Evolutionary conservation across 1,140 invertebrate genomes (phyloP).

Genomic region (Saxidomus purpurata): DNA sequence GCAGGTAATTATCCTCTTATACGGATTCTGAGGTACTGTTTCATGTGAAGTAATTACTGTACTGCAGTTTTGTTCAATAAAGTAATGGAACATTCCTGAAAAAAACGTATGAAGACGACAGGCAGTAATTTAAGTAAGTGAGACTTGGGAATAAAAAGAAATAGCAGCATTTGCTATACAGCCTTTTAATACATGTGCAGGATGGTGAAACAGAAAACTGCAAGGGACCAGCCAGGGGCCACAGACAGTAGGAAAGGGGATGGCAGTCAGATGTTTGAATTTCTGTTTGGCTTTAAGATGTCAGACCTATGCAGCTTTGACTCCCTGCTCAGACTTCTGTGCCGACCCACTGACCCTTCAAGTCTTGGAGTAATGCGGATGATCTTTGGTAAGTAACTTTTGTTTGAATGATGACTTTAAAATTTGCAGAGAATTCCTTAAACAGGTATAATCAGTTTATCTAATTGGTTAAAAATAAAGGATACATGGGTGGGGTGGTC

Average conservation of each 20-base stretch:
- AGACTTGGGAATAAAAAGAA: not conserved
- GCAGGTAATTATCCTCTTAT: too few species aligned
- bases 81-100: too few species aligned
- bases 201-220: not conserved
- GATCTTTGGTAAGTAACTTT: slow-evolving; percentile 92
- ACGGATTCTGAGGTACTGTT: too few species aligned
- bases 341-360: slow-evolving; percentile 91
- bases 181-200: not conserved
- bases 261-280: slow-evolving; percentile 47
- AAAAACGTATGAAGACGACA: too few species aligned
- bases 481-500: too few species aligned
- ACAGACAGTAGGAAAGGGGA: not conserved
- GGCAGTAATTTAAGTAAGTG: too few species aligned
- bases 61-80: too few species aligned
- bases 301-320: slow-evolving; percentile 74
- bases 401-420: too few species aligned
- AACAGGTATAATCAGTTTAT: too few species aligned
- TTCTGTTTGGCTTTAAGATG: slow-evolving; percentile 78
- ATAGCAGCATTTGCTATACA: not conserved
- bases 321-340: slow-evolving; percentile 88
- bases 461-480: too few species aligned
- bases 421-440: too few species aligned
- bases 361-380: slow-evolving; percentile 92
- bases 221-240: not conserved
- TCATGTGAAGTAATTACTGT: too few species aligned